These are phyloP conservation scores for Nansenia antarctica DNA, from an alignment of 2,113 vertebrate species.

Conservation along the genomic window DNA sequence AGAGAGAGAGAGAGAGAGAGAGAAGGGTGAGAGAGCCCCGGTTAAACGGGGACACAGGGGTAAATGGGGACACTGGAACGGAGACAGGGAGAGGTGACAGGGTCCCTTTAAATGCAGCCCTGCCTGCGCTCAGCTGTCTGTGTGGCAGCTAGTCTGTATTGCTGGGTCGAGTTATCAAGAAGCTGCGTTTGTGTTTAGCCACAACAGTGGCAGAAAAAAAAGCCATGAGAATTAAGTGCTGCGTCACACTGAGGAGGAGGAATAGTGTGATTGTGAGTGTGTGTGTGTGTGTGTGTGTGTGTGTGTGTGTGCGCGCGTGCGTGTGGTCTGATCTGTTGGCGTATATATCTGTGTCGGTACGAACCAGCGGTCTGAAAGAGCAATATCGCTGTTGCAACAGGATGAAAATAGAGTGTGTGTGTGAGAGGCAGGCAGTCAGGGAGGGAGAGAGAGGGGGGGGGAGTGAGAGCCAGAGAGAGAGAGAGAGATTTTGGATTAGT, in stretches of 20 bases:
- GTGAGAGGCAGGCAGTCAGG: conserved; percentile 46
- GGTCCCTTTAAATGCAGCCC: conserved; percentile 68
- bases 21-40: conserved; percentile 61
- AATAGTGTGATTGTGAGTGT: conserved; percentile 57
- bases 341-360: conserved; percentile 53
- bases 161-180: conserved; percentile 69
- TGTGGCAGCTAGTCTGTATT: conserved; percentile 50
- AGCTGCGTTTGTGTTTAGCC: conserved; percentile 83
- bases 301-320: conserved; percentile 3
- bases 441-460: conserved; percentile 40
- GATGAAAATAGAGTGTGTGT: conserved; percentile 79
- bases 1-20: conserved; percentile 30
- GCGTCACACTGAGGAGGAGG: conserved; percentile 91
- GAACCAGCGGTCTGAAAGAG: conserved; percentile 83
- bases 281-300: conserved; percentile 51
- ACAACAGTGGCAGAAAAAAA: conserved; percentile 84
- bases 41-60: conserved; percentile 55
- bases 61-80: conserved; percentile 50
- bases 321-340: conserved; percentile 50
- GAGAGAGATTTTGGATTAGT: conserved; percentile 76
- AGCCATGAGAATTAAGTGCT: conserved; percentile 98
- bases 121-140: conserved; percentile 41
- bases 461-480: conserved; percentile 41
- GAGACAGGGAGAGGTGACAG: conserved; percentile 40
- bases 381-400: conserved; percentile 76